phyloP scores from a whole-genome alignment of 2,113 vertebrate species.

The Tragelaphus buxtoni region DNA sequence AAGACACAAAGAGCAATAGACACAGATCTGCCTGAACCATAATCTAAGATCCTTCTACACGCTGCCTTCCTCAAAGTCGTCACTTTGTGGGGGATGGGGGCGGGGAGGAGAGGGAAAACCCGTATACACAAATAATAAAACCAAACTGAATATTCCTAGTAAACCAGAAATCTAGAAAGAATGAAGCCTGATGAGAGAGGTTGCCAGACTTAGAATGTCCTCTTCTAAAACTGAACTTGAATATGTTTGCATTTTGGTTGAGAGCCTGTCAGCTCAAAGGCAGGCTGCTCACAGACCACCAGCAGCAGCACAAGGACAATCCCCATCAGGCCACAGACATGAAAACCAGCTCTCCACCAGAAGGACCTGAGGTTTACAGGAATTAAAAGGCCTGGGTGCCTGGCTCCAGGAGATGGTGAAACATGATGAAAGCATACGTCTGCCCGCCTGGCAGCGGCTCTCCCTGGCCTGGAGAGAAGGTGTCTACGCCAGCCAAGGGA shows the following conservation, averaged over 20 bases:
- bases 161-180: conserved; percentile 23
- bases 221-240: conserved; percentile 5
- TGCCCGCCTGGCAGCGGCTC: conserved; percentile 48
- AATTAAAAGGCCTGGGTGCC: conserved; percentile 55
- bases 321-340: not conserved
- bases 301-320: not conserved
- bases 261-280: not conserved
- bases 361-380: conserved; percentile 57
- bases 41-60: not conserved
- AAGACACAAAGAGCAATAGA: not conserved
- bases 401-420: conserved; percentile 50
- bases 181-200: conserved; percentile 7
- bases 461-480: conserved; percentile 42
- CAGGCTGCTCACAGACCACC: conserved; percentile 12
- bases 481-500: conserved; percentile 52
- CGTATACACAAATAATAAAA: not conserved
- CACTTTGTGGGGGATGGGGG: not conserved
- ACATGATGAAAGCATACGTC: conserved; percentile 66
- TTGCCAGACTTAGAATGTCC: not conserved
- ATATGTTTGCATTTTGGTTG: conserved; percentile 33
- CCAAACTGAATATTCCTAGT: not conserved
- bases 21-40: not conserved
- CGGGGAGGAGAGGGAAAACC: not conserved
- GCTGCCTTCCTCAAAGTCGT: not conserved
- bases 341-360: conserved; percentile 56